A percentile compares a stretch with the other conserved stretches of the same genome.
Conservation (phyloP, 2,797 vertebrate species). For the Adelosebastes latens region DNA sequence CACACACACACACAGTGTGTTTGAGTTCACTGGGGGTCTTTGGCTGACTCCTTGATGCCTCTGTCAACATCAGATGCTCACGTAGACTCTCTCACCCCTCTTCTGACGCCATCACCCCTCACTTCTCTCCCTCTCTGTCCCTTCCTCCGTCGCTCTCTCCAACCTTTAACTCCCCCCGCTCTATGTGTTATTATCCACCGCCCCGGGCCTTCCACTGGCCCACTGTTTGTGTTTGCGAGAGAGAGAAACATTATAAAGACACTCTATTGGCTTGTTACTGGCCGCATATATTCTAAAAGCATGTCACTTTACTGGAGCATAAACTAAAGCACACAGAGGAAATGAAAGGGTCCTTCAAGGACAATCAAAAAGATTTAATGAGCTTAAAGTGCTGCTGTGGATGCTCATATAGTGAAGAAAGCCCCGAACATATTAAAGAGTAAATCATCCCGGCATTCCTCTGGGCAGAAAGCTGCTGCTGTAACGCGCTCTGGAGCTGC, state of each 20-base stretch:
- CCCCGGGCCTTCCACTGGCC: conserved; percentile 26
- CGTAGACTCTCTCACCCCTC: conserved; percentile 66
- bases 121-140: conserved; percentile 34
- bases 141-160: conserved; percentile 34
- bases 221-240: conserved; percentile 35
- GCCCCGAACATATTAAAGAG: conserved; percentile 31
- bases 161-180: conserved; percentile 18
- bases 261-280: conserved; percentile 8
- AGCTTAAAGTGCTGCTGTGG: conserved; percentile 11
- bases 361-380: conserved; percentile 28
- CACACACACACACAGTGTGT: conserved; percentile 19
- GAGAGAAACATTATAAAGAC: conserved; percentile 16
- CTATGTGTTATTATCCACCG: conserved; percentile 6
- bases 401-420: conserved; percentile 11
- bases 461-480: background rate
- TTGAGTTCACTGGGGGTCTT: conserved; percentile 63
- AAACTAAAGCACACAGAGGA: conserved; percentile 20
- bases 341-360: conserved; percentile 35
- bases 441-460: conserved; percentile 16
- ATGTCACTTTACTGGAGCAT: conserved; percentile 60
- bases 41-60: conserved; percentile 80
- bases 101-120: conserved; percentile 61
- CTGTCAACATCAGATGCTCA: conserved; percentile 77
- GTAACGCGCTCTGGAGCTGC: background rate
- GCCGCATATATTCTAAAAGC: conserved; percentile 11